These are phyloP conservation scores for Solen grandis DNA, from an alignment of 1,140 invertebrate genomes.

Conservation along the genomic window DNA sequence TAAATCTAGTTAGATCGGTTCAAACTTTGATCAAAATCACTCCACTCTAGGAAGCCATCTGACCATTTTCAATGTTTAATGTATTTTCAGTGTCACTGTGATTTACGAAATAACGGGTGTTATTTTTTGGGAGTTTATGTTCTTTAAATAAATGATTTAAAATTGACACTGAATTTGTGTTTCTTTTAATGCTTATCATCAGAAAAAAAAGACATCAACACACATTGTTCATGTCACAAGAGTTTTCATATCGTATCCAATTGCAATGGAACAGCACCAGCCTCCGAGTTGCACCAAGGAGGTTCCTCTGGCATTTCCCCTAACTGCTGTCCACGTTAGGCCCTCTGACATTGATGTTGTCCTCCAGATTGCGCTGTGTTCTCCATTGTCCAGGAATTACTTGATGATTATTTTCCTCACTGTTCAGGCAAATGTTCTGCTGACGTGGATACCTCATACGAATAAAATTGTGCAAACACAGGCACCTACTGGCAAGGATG, in stretches of 20 bases:
- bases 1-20: constrained; percentile 34
- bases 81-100: not conserved
- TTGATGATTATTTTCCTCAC: constrained; percentile 36
- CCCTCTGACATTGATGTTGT: constrained; percentile 13
- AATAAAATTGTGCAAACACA: constrained; percentile 53
- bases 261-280: constrained; percentile 44
- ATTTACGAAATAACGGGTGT: not conserved
- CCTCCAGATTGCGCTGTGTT: constrained; percentile 19
- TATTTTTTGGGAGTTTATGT: constrained; percentile 8
- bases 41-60: not conserved
- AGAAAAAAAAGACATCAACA: constrained; percentile 17
- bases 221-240: constrained; percentile 37
- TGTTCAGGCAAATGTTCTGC: constrained; percentile 34
- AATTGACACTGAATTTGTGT: constrained; percentile 15
- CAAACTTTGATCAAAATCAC: constrained; percentile 37
- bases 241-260: constrained; percentile 35
- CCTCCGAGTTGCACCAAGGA: constrained; percentile 44
- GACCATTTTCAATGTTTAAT: not conserved
- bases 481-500: constrained; percentile 76
- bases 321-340: constrained; percentile 21
- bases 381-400: constrained; percentile 33
- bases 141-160: constrained; percentile 3
- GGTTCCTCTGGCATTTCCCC: constrained; percentile 47
- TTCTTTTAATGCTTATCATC: constrained; percentile 30
- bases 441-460: constrained; percentile 33